Evolutionary conservation across 2,113 vertebrate species (phyloP), one percentile per base, ranked within the genome.

Genomic region (Stigmatopora nigra): DNA sequence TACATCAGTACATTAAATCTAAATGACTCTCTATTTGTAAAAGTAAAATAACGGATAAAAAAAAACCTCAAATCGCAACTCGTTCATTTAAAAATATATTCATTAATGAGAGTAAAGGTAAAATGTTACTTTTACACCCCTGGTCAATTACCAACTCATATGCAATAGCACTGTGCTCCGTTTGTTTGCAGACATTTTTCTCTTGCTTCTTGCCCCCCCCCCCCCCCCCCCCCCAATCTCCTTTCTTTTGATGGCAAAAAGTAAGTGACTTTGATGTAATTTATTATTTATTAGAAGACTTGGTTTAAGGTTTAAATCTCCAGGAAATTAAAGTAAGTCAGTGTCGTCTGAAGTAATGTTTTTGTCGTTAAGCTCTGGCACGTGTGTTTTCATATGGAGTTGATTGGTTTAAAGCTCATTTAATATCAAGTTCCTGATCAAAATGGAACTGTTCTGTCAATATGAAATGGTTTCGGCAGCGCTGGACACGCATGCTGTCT

Each of bases 341-440:
- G 1, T 56, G 53, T 56, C 53, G 22, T 56, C 53, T 56, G 53
- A 31, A 56, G 78, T 76, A 73, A 48, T 86, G 80, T 84, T 84
- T 86, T 85, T 63, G 53, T 64, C 82, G 82, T 64, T 59, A 82
- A 78, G 75, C 58, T 74, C 46, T 41, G 67, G 72, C 82, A 79
- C 68, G 74, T 81, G 83, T 72, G 61, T 61, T 73, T 64, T 79
- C 80, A 83, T 82, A 73, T 82, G 80, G 75, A 85, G 44, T 68
- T 75, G 61, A 82, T 83, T 82, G 77, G 60, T 59, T 78, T 73
- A 64, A 68, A 31, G 68, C 62, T 61, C 72, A 68, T 73, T 72
- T 75, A 61, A 61, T 46, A 61, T 61, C 14, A 41, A 61, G 38
- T 61, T 87, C 79, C 84, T 87, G 80, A 71, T 80, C 51, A 47